Evolutionary conservation across 2,888 invertebrate genomes (phyloP).

Genomic region (Noctua janthina): DNA sequence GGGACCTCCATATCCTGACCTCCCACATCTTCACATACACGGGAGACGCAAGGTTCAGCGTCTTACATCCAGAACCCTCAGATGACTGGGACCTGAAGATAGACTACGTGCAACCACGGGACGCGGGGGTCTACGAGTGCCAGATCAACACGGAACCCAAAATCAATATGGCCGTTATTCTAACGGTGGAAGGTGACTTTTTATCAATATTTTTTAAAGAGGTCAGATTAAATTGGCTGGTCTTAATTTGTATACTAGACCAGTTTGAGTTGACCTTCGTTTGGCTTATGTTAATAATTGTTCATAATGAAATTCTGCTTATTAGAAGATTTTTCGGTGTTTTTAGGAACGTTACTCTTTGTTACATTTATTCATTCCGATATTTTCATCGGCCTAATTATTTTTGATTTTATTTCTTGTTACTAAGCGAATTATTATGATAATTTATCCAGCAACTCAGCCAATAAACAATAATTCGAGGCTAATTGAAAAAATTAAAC

Average conservation of each 20-base stretch:
- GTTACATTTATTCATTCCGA: slow-evolving; percentile 11
- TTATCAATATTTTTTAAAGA: slow-evolving; percentile 8
- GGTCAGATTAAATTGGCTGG: slow-evolving; percentile 4
- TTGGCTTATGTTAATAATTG: slow-evolving; percentile 10
- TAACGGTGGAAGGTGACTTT: slow-evolving; percentile 94
- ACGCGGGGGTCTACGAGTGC: slow-evolving; percentile 96
- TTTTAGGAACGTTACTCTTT: background rate
- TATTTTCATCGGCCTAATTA: background rate
- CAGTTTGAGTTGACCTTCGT: slow-evolving; percentile 18
- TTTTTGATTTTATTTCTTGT: background rate
- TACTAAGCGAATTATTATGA: background rate
- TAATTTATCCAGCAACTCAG: background rate
- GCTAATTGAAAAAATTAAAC: slow-evolving; percentile 1
- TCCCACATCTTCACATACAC: slow-evolving; percentile 95
- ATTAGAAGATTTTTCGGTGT: slow-evolving; percentile 10
- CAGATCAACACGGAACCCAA: slow-evolving; percentile 97
- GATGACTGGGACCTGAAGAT: slow-evolving; percentile 97
- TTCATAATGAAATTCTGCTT: background rate
- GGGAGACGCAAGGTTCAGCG: slow-evolving; percentile 96
- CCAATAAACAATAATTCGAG: background rate
- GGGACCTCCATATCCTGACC: slow-evolving; percentile 96
- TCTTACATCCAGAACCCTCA: slow-evolving; percentile 95
- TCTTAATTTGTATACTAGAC: background rate
- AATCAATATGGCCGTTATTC: slow-evolving; percentile 95
- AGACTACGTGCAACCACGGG: slow-evolving; percentile 95